Evolutionary conservation across 2,888 invertebrate species (phyloP), one percentile per base, ranked within the genome.

Genomic region (Drosophila prolongata): DNA sequence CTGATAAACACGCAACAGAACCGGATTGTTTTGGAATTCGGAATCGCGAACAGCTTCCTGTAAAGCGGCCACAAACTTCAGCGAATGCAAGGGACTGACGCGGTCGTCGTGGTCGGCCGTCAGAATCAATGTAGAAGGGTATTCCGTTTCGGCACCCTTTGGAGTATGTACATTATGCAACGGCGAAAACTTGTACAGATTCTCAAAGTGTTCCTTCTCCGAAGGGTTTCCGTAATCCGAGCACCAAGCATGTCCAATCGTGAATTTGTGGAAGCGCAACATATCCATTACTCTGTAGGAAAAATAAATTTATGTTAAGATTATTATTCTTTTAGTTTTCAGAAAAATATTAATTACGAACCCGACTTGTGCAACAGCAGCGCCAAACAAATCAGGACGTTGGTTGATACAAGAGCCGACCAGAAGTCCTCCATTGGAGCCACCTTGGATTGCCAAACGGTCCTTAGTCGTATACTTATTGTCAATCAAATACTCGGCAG

Each of bases 41-140:
- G 94, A 89, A 64, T 92, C 91, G 44, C 95, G 95, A 14, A 96
- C 91, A 44, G 94, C 94, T 89, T 97, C 94, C 90, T 99, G 99
- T 69, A 99, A 93, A 84, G 96, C 95, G 2, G 99, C 98, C 68
- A 97, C 96, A 93, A 96, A 97, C 93, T 99, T 99, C 50, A 99
- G 94, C 70, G 98, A 98, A 93, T 99, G 99, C 78, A 98, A 94
- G 54, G 99, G 99, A 77, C 99, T 99, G 76, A 99, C 99, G 80
- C 99, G 95, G 93, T 99, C 99, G 93, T 99, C 99, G 93, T 99
- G 99, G 94, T 99, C 99, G 19, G 98, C 99, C n/a, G 99, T 99
- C 80, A 98, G 93, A 70, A 99, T 94, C 75, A 99, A 93, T 19
- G 96, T 96, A 16, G 98, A 95, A 6, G 99, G 99, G 94, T 98